phyloP scores from a whole-genome alignment of 2,888 invertebrate species.

The Zaprionus bogoriensis region DNA sequence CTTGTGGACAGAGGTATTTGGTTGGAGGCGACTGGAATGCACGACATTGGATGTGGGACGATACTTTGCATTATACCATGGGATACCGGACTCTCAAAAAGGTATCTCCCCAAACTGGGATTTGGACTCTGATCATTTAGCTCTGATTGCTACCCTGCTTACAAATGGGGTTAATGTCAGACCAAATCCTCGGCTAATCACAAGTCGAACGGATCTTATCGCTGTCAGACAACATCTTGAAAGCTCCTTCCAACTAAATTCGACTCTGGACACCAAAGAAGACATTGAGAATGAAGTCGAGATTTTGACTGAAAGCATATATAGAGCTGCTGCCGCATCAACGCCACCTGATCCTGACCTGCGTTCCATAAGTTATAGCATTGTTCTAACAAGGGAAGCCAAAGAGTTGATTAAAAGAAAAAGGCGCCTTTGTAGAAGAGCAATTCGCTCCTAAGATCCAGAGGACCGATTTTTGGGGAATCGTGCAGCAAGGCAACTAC shows the following conservation, averaged over 20 bases:
- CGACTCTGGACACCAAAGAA: neutral
- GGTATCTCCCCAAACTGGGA: no score
- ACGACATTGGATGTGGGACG: no score
- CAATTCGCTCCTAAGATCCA: neutral
- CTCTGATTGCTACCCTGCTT: no score
- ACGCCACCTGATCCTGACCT: neutral
- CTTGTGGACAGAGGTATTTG: no score
- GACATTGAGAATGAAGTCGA: neutral
- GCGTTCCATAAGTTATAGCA: neutral
- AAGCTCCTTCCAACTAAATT: no score
- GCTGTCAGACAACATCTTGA: no score
- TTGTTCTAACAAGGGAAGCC: constrained; percentile 1
- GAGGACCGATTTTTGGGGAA: neutral
- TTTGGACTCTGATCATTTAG: constrained; percentile 2
- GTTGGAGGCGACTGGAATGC: no score
- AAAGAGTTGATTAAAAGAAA: neutral
- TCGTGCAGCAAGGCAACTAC: neutral
- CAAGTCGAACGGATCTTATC: neutral
- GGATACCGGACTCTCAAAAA: no score
- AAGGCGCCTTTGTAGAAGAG: neutral
- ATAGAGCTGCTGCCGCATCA: neutral
- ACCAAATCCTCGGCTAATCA: no score
- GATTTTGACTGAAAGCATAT: neutral
- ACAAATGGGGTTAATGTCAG: no score
- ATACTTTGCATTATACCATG: no score